Evolutionary conservation across 2,113 vertebrate species (phyloP).

Genomic region (Trematocara marginatum): DNA sequence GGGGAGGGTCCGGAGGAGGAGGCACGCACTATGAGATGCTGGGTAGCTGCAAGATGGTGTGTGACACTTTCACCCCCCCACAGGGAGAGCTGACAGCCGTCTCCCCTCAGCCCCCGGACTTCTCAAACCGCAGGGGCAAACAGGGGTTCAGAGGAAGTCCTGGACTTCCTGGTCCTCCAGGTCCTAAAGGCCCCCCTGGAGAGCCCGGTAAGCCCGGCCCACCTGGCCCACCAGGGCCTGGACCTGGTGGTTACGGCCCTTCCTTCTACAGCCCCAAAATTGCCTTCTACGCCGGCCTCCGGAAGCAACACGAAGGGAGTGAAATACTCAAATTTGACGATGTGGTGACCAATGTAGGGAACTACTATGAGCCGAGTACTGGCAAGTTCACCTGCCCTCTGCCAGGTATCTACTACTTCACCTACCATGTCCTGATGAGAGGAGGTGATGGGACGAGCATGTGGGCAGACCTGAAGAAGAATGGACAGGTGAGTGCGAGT

Average conservation of each 20-base stretch:
- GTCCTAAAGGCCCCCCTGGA: constrained; percentile 84
- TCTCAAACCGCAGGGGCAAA: constrained; percentile 80
- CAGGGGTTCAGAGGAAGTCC: constrained; percentile 82
- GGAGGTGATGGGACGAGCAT: constrained; percentile 93
- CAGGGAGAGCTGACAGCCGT: constrained; percentile 78
- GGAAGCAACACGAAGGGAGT: constrained; percentile 91
- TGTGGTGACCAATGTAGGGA: constrained; percentile 95
- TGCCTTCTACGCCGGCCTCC: constrained; percentile 91
- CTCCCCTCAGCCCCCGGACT: constrained; percentile 79
- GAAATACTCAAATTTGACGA: constrained; percentile 95
- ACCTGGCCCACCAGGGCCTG: constrained; percentile 83
- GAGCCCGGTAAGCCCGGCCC: constrained; percentile 87
- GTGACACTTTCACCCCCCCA: constrained; percentile 82
- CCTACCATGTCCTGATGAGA: constrained; percentile 95
- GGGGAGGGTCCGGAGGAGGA: constrained; percentile 74
- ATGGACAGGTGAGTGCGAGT: constrained; percentile 82
- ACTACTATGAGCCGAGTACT: constrained; percentile 93
- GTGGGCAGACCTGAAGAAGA: constrained; percentile 96
- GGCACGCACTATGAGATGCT: constrained; percentile 87
- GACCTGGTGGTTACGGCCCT: constrained; percentile 82
- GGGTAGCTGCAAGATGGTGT: constrained; percentile 89
- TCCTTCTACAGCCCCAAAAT: constrained; percentile 91
- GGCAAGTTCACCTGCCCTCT: constrained; percentile 96
- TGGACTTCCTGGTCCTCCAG: constrained; percentile 81
- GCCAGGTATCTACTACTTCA: constrained; percentile 95